phyloP scores from a whole-genome alignment of 2,888 invertebrate genomes.

The Epirrhoe tristata region DNA sequence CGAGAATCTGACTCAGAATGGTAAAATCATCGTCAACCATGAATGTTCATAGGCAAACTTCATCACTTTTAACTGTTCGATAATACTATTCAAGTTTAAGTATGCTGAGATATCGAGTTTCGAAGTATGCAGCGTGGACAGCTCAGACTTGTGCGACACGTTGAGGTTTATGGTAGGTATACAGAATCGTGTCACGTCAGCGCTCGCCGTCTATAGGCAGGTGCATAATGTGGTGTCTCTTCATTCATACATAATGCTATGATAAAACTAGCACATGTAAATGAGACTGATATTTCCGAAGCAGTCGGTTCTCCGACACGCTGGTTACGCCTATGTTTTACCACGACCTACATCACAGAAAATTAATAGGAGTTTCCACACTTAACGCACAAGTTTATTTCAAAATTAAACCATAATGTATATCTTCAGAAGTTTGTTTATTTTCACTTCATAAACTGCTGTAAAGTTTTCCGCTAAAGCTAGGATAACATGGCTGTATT shows the following conservation, averaged over 20 bases:
- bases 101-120: not conserved
- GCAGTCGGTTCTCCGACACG: slow-evolving; percentile 39
- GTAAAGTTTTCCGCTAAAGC: slow-evolving; percentile 1
- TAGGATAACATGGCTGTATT: slow-evolving; percentile 9
- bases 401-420: slow-evolving; percentile 30
- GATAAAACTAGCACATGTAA: slow-evolving; percentile 47
- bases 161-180: not conserved
- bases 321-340: slow-evolving; percentile 29
- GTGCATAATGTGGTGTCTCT: slow-evolving; percentile 39
- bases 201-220: slow-evolving; percentile 27
- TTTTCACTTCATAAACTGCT: slow-evolving; percentile 7
- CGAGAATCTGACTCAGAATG: no score
- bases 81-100: no score
- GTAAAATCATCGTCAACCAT: no score
- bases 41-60: no score
- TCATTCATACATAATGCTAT: slow-evolving; percentile 41
- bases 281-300: slow-evolving; percentile 62
- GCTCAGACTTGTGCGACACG: not conserved
- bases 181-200: slow-evolving; percentile 26
- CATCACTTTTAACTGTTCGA: no score
- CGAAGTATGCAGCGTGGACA: not conserved
- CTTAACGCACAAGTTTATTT: slow-evolving; percentile 42
- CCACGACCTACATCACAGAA: slow-evolving; percentile 56
- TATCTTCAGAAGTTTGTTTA: slow-evolving; percentile 10
- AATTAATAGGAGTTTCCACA: slow-evolving; percentile 53